Evolutionary conservation across 2,797 vertebrate species (phyloP).

Genomic region (Lutjanus campechanus): DNA sequence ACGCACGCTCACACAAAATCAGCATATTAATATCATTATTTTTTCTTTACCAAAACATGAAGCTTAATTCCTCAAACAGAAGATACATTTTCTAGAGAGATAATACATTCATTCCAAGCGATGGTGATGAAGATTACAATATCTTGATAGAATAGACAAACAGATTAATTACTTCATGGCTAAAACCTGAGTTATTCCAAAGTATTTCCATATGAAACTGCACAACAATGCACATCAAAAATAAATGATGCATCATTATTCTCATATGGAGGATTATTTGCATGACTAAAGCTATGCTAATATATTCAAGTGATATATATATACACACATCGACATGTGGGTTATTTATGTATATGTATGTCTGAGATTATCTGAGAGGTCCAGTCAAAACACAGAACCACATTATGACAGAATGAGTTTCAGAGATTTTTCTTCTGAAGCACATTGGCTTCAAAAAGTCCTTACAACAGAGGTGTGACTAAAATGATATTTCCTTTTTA

Average conservation of each 20-base stretch:
- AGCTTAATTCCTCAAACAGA: conserved; percentile 51
- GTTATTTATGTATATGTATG: conserved; percentile 59
- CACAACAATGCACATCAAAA: conserved; percentile 85
- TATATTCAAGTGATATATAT: conserved; percentile 79
- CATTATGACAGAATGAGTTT: conserved; percentile 63
- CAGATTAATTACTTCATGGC: conserved; percentile 82
- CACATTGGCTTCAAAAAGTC: conserved; percentile 55
- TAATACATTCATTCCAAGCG: conserved; percentile 80
- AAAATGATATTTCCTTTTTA: conserved; percentile 46
- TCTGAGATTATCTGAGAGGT: conserved; percentile 62
- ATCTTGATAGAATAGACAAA: conserved; percentile 76
- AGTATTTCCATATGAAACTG: conserved; percentile 85
- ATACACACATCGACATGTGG: conserved; percentile 76
- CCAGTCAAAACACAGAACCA: conserved; percentile 73
- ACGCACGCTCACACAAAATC: conserved; percentile 47
- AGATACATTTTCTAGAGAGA: conserved; percentile 56
- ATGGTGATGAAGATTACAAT: conserved; percentile 77
- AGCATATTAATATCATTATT: conserved; percentile 36
- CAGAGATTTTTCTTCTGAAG: conserved; percentile 50
- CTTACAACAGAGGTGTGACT: conserved; percentile 56
- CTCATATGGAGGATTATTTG: conserved; percentile 82
- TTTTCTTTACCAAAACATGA: conserved; percentile 50
- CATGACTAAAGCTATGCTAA: conserved; percentile 86
- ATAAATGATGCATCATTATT: conserved; percentile 82
- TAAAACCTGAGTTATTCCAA: conserved; percentile 90